Evolutionary conservation across 2,797 vertebrate genomes (phyloP), one percentile per base, ranked within the genome.

Genomic region (Pangasius djambal): DNA sequence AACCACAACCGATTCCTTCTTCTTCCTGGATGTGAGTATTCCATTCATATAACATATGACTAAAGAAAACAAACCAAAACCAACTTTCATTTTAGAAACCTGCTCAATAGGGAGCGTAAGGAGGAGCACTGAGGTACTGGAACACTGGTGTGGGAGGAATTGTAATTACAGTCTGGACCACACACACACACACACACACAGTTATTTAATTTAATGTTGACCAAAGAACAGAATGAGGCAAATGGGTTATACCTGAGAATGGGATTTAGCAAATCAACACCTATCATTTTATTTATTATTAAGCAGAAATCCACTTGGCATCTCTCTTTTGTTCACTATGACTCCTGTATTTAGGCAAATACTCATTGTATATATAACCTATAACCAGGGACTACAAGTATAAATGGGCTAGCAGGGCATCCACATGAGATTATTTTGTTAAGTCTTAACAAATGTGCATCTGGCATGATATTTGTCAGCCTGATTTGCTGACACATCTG

Each of bases 101-200:
- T 81, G 37, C 40, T 78, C 65, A 63, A 72, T 22, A 37, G 20
- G 40, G 65, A 63, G 85, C 15, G 31, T 63, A 81, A 83, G 20
- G 57, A 78, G 55, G 40, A 77, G 37, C 50, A n/a, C 52, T 25
- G 55, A 86, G 74, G 69, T 72, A 63, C 65, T 72, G 88, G 88
- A 77, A 85, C 88, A 79, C 59, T 78, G 61, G 83, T 78, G 72
- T 85, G 88, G 84, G 84, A 86, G 85, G 77, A 79, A 89, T 12
- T 25, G 52, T 88, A 86, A 86, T 88, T 89, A 89, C 72, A 89
- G 67, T 72, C 72, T 55, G 16, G 79, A 44, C 85, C 79, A 79
- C 92, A 87, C 91, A 92, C 88, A 90, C 90, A 89, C 89, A 92
- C 74, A 89, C 92, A 61, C 79, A 25, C 79, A 63, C 52, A 48